Base-by-base conservation (phyloP, 2,113 vertebrate species). In the Catharus fuscescens region DNA sequence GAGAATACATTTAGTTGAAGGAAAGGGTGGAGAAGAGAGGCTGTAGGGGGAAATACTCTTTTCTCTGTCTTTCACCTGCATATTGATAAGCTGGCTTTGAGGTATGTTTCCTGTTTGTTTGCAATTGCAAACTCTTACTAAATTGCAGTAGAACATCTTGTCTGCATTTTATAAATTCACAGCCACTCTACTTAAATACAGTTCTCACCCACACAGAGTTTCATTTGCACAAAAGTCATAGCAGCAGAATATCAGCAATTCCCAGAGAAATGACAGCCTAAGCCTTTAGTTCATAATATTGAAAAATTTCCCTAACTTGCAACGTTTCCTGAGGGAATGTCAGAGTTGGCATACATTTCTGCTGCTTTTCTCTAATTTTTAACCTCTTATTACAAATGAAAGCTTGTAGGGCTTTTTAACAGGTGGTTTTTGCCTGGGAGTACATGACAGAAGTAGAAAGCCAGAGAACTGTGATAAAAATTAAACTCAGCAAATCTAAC, bases 161-260 rank as follows among this genome's bases (percentile, higher is more conserved):
- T 95, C 94, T 97, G 78, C 88, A 78, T 94, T 95, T 96, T 93
- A 93, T 74, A 97, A 90, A 95, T 95, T 95, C 90, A 67, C 92
- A 95, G 96, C 72, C 95, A 93, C 92, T 95, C 71, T 95, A 95
- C 93, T 97, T 95, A 96, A 95, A 97, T 94, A 95, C 93, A 88
- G 93, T 91, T 94, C 93, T 97, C 96, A 96, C 97, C 97, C 96
- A 97, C 97, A 97, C 97, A 96, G 91, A 91, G 93, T 96, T 97
- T 97, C 96, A 97, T 97, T 95, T 96, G 91, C 95, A 97, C 93
- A 92, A 86, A 97, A 97, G 97, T 97, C 96, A 91, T 87, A 97
- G 95, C 90, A 84, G 94, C 81, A 93, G 91, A 97, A 96, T 94
- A 97, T 94, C 96, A 96, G 96, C 95, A 66, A 87, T 96, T 98